Conservation (phyloP, 2,113 vertebrate species). For the Poeciliopsis occidentalis region DNA sequence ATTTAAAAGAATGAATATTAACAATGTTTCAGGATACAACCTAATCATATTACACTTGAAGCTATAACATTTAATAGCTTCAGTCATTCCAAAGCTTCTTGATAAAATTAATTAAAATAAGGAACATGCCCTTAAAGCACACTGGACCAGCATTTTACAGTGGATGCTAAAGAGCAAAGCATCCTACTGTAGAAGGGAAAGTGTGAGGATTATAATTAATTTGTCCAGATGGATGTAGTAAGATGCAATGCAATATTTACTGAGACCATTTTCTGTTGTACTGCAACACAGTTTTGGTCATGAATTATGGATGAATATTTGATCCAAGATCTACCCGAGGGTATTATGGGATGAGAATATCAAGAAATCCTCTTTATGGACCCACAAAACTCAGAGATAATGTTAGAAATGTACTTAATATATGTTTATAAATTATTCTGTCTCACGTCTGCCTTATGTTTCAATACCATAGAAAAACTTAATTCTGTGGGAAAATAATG, state of each 20-base stretch:
- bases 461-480: not conserved
- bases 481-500: not conserved
- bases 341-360: slow-evolving; percentile 2
- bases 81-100: not conserved
- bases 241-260: slow-evolving; percentile 15
- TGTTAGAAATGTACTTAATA: not conserved
- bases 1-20: slow-evolving; percentile 27
- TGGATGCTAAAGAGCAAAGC: not conserved
- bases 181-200: slow-evolving; percentile 19
- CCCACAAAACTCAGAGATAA: not conserved
- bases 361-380: not conserved
- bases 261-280: not conserved
- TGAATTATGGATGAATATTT: slow-evolving; percentile 32
- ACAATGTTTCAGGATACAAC: slow-evolving; percentile 1
- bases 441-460: not conserved
- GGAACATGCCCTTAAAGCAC: not conserved
- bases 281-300: slow-evolving; percentile 10
- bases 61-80: slow-evolving; percentile 24
- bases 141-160: not conserved
- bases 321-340: not conserved
- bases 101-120: not conserved
- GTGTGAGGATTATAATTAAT: slow-evolving; percentile 7
- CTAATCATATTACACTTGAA: slow-evolving; percentile 13
- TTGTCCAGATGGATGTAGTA: slow-evolving; percentile 29
- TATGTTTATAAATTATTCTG: not conserved